Base-by-base conservation (phyloP, 2,797 vertebrate species). In the Picus viridis region DNA sequence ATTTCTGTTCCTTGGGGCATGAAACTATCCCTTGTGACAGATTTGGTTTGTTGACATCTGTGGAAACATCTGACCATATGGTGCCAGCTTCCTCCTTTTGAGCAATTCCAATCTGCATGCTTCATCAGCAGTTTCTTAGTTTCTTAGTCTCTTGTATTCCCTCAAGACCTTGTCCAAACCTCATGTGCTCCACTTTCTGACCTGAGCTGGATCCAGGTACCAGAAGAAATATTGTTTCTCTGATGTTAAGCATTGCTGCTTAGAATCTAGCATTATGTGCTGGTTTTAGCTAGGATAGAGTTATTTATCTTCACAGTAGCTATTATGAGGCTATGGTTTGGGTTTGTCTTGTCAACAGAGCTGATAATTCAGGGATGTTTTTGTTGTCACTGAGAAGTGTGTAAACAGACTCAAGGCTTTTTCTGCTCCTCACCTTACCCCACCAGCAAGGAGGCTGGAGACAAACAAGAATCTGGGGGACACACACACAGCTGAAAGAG, bases 1-100 rank as follows among this genome's bases (percentile, higher is more conserved):
- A 34, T 1, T 1, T 59, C 51, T 22, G 7, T 71, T 75, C 51
- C 83, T 74, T 77, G 58, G 65, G 79, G 75, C 89, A 90, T 93
- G 83, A 89, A 85, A 57, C 10, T 81, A 94, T 95, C 9, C 29
- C 85, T 83, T 89, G 51, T 95, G 94, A 95, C 93, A 89, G 82
- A 53, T 90, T 85, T 83, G 56, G 73, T 89, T 88, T 85, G 45
- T 85, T 93, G 76, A 86, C 73, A 72, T 83, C 70, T 65, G 58
- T 49, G 63, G 51, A 90, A 93, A 77, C 58, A 77, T 83, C 65
- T 85, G 92, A 69, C 82, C 93, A 95, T 95, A 95, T 93, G 95
- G 82, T 70, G 23, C n/a, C 26, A 72, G 10, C 11, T 95, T 93
- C 84, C 41, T 51, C 41, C 29, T 72, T 90, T 78, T 65, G 69